Conservation (phyloP, 2,113 vertebrate genomes). For the Tenebrosternarchus preto region DNA sequence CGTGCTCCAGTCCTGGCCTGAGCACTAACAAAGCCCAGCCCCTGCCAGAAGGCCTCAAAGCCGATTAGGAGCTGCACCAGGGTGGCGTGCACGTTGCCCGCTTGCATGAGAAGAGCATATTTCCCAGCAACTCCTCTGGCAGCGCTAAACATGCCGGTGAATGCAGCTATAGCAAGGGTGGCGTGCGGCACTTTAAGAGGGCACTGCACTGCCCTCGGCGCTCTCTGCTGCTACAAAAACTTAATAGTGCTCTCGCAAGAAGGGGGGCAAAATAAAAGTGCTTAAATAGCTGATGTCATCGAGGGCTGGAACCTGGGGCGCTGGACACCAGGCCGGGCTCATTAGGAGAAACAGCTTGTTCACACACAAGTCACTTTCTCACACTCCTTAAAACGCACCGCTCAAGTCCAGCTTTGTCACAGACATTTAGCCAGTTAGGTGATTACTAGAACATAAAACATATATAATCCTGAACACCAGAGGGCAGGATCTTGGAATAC, state of each 20-base stretch:
- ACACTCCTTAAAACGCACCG: constrained; percentile 30
- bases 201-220: constrained; percentile 70
- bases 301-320: constrained; percentile 59
- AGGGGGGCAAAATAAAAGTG: constrained; percentile 61
- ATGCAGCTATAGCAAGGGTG: constrained; percentile 68
- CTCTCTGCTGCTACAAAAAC: constrained; percentile 74
- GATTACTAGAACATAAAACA: neutral
- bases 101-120: constrained; percentile 80
- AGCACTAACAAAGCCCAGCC: constrained; percentile 52
- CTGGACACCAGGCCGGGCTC: constrained; percentile 53
- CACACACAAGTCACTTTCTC: constrained; percentile 45
- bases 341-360: constrained; percentile 46
- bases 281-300: constrained; percentile 72
- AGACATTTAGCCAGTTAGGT: constrained; percentile 1
- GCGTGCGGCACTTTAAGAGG: constrained; percentile 72
- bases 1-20: constrained; percentile 52
- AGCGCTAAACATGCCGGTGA: constrained; percentile 68
- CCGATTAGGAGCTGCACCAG: constrained; percentile 19
- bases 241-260: constrained; percentile 72
- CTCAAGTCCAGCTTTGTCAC: neutral
- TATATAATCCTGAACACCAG: neutral
- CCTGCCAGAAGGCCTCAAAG: constrained; percentile 52
- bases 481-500: too few relatives aligned
- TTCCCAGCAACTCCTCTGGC: constrained; percentile 70
- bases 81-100: constrained; percentile 51